A percentile compares a stretch with the other conserved stretches of the same genome.
Evolutionary conservation across 2,888 invertebrate species (phyloP).

Genomic region (Platycheirus rosarum): DNA sequence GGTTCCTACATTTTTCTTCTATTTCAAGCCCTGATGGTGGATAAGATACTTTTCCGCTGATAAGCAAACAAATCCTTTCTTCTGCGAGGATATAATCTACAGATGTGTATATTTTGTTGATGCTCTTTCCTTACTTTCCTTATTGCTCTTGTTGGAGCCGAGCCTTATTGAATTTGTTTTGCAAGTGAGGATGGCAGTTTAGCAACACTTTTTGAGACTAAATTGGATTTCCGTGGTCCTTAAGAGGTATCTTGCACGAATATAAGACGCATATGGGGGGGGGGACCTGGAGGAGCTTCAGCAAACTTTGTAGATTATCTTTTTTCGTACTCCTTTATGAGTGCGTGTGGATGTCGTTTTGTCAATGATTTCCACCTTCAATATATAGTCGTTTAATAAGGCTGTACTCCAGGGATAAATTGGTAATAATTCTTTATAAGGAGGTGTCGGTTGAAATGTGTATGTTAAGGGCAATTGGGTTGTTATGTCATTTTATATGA

Average conservation of each 20-base stretch:
- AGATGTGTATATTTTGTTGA: too few species aligned
- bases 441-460: too few species aligned
- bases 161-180: background rate
- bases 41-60: background rate
- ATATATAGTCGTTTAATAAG: too few species aligned
- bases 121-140: background rate
- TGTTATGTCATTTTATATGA: too few species aligned
- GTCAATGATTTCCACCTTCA: background rate
- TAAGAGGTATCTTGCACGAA: too few species aligned
- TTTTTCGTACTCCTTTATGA: background rate
- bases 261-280: too few species aligned
- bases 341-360: background rate
- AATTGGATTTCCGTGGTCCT: constrained; percentile 17
- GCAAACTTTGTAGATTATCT: background rate
- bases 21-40: too few species aligned
- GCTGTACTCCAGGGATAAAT: too few species aligned
- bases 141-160: background rate
- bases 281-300: too few species aligned
- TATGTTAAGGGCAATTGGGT: too few species aligned
- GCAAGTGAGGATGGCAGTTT: constrained; percentile 26
- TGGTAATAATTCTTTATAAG: too few species aligned
- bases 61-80: constrained; percentile 15
- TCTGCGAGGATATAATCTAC: background rate
- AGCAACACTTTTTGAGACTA: constrained; percentile 31
- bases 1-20: too few species aligned